Percentiles rank a stretch among this genome's conserved stretches.
These are phyloP conservation scores for Illadopsis cleaveri DNA, from an alignment of 2,113 vertebrate species.

Conservation along the genomic window DNA sequence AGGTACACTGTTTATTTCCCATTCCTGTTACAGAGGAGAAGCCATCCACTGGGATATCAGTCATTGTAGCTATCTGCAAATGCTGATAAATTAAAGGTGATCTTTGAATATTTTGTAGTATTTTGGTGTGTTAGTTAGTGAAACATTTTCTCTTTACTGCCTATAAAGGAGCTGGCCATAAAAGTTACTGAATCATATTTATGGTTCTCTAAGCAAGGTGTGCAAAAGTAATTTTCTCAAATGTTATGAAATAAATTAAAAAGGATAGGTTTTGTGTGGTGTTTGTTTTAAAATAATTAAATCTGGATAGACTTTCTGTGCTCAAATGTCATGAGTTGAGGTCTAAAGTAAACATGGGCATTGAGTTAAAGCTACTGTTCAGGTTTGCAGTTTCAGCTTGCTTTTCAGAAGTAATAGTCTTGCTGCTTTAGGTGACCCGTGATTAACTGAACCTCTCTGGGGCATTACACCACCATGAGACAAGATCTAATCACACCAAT, in stretches of 20 bases:
- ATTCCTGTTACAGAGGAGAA: neutral
- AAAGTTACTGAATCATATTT: neutral
- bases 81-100: neutral
- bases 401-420: slow-evolving; percentile 9
- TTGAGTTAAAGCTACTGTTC: neutral
- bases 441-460: neutral
- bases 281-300: slow-evolving; percentile 40
- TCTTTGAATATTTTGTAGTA: neutral
- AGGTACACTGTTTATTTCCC: neutral
- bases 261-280: neutral
- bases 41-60: neutral
- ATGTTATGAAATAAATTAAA: neutral
- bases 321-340: neutral
- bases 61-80: neutral
- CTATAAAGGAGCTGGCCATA: neutral
- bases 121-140: neutral
- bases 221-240: neutral
- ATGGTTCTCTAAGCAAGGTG: neutral
- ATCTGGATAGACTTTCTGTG: neutral
- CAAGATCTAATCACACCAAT: neutral
- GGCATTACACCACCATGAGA: neutral
- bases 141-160: neutral
- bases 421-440: neutral
- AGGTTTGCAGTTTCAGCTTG: neutral
- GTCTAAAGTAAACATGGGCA: neutral